These are phyloP conservation scores for Sylvietta virens DNA, from an alignment of 2,113 vertebrate genomes.

Conservation along the genomic window DNA sequence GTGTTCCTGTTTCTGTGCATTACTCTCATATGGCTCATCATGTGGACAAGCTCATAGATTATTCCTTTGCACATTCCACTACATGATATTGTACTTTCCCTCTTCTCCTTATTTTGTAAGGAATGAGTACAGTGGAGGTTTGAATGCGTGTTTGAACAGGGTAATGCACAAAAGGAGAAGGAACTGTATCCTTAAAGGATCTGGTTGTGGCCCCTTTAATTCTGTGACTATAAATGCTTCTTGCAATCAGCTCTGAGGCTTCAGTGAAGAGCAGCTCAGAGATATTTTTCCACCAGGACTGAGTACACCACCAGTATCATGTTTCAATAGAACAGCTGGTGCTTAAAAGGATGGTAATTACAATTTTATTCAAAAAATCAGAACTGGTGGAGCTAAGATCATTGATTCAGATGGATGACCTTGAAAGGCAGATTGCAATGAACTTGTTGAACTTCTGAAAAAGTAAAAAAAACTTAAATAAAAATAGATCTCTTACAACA, in stretches of 20 bases:
- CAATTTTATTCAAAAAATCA: slow-evolving; percentile 69
- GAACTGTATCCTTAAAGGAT: neutral
- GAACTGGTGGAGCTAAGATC: slow-evolving; percentile 62
- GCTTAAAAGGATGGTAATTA: slow-evolving; percentile 72
- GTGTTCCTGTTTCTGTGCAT: neutral
- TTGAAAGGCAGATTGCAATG: slow-evolving; percentile 52
- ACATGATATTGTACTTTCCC: neutral
- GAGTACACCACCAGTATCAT: slow-evolving; percentile 61
- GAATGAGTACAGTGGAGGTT: neutral
- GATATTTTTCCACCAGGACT: slow-evolving; percentile 52
- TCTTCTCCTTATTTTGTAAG: neutral
- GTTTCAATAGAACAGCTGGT: slow-evolving; percentile 75
- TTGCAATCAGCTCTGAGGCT: slow-evolving; percentile 47
- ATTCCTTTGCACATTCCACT: neutral
- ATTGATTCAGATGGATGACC: slow-evolving; percentile 63
- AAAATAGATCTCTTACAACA: slow-evolving; percentile 11
- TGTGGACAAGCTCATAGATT: neutral
- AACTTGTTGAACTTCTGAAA: slow-evolving; percentile 61
- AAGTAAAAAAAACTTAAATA: neutral
- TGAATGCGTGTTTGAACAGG: neutral
- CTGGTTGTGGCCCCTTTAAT: slow-evolving; percentile 37
- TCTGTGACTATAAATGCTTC: slow-evolving; percentile 8
- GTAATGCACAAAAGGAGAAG: neutral
- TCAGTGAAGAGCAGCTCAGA: slow-evolving; percentile 38
- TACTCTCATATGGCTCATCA: neutral